These are phyloP conservation scores for Athene cunicularia DNA, from an alignment of 2,113 vertebrate genomes.

Conservation along the genomic window DNA sequence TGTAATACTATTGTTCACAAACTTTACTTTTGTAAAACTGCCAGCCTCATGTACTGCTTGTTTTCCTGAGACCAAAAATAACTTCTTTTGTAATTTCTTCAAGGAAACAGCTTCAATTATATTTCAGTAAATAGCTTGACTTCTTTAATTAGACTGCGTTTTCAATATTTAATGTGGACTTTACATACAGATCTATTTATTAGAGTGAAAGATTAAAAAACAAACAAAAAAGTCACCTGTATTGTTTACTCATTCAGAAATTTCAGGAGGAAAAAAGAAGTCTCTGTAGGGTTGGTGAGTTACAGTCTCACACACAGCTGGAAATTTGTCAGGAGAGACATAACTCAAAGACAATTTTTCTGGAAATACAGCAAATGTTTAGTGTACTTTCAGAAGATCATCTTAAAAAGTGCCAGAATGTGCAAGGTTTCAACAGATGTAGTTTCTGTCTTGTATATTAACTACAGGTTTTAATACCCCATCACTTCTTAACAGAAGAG, in stretches of 20 bases:
- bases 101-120: slow-evolving; percentile 5
- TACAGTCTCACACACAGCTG: not conserved
- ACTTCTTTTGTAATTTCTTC: not conserved
- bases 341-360: not conserved
- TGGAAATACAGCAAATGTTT: not conserved
- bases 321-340: not conserved
- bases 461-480: not conserved
- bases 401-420: not conserved
- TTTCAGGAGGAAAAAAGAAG: not conserved
- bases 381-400: not conserved
- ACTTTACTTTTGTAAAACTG: not conserved
- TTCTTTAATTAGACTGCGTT: not conserved
- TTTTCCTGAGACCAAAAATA: slow-evolving; percentile 10
- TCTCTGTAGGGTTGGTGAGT: not conserved
- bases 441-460: not conserved
- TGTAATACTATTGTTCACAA: not conserved
- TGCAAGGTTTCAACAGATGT: not conserved
- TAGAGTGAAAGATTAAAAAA: not conserved
- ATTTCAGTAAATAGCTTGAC: not conserved
- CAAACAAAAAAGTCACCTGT: not conserved
- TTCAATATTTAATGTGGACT: not conserved
- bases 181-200: not conserved
- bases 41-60: not conserved
- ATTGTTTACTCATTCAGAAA: not conserved
- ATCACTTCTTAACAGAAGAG: not conserved